Evolutionary conservation across 1,140 invertebrate genomes (phyloP), one percentile per base, ranked within the genome.

Genomic region (Leptopilina clavipes): DNA sequence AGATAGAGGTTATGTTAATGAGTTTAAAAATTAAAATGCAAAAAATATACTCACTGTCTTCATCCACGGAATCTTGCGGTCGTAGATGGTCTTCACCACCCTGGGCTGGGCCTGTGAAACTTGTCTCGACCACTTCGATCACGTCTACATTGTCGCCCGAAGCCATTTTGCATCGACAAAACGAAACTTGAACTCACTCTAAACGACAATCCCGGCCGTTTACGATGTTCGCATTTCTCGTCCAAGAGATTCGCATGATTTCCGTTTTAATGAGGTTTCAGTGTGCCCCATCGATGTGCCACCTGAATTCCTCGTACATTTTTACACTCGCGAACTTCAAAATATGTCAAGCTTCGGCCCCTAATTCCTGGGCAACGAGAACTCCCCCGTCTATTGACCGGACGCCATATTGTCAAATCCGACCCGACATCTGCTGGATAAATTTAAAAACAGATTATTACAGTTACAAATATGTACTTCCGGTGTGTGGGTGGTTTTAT

Each of bases 71-170:
- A 74, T 89, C 87, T 31, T 91, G 89, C 75, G 82, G 82, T 25
- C 84, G 86, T 45, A 87, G 86, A 70, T 86, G 82, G 77, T 89
- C 87, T 71, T 78, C 81, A 74, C 74, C 56, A 54, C 78, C 72
- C 44, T 74, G 83, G 37, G 78, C 76, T 72, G 85, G 83, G 72
- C 79, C 82, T 44, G 83, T 81, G 81, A 88, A 83, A 81, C 84
- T 91, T 18, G 89, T 88, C 82, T 91, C 91, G 48, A 91, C 91
- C 83, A 93, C 91, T 89, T 94, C 92, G 85, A 94, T 94, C 88
- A 91, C 92, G 88, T 93, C 92, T 83, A 93, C 92, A 85, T 90
- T 93, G 86, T 93, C 92, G 83, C 93, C 93, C 87, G 93, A 93
- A 92, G 93, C 93, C 93, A 94, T 94, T 92, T 93, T 93, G 92